Conservation (phyloP, 2,113 vertebrate species). For the Saccopteryx bilineata region DNA sequence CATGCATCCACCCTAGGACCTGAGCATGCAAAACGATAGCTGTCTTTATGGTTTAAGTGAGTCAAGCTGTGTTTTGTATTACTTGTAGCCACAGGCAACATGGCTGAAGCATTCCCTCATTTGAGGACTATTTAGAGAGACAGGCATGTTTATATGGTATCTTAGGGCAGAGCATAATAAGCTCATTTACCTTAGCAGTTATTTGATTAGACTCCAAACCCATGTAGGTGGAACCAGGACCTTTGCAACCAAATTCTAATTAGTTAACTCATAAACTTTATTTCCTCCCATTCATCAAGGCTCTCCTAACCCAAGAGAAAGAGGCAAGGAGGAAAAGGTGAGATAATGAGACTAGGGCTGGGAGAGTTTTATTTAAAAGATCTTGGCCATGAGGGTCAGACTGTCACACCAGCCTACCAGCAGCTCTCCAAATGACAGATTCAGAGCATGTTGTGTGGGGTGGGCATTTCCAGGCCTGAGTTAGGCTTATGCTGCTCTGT, state of each 20-base stretch:
- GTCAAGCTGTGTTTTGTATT: neutral
- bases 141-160: neutral
- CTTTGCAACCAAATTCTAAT: neutral
- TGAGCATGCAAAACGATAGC: neutral
- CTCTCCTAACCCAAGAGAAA: neutral
- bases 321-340: neutral
- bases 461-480: neutral
- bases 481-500: neutral
- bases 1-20: neutral
- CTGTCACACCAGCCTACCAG: neutral
- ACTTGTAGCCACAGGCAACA: neutral
- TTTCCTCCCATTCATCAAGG: neutral
- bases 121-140: conserved; percentile 33
- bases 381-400: neutral
- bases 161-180: neutral
- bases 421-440: neutral
- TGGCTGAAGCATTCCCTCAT: neutral
- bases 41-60: neutral
- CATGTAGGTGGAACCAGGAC: neutral
- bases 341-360: neutral
- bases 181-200: neutral
- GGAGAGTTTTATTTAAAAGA: neutral
- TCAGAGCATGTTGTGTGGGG: too few relatives aligned
- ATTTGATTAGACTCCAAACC: neutral
- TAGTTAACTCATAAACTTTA: neutral